Evolutionary conservation across 2,113 vertebrate species (phyloP).

Genomic region (Diadophis punctatus): DNA sequence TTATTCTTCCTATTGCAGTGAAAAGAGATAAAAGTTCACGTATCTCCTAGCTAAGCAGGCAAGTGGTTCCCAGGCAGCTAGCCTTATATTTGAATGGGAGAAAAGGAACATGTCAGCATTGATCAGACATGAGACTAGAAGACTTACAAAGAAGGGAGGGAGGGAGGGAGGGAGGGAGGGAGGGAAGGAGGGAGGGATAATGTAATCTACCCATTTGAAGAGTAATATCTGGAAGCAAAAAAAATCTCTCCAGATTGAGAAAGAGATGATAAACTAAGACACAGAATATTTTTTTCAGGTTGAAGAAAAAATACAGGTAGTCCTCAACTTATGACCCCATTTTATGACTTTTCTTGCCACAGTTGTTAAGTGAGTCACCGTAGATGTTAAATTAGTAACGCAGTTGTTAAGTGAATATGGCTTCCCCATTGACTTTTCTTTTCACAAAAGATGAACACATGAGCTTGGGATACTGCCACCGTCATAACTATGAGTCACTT

Average conservation of each 20-base stretch:
- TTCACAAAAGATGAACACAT: neutral
- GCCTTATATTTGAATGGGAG: neutral
- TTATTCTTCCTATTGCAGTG: conserved; percentile 40
- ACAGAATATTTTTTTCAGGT: neutral
- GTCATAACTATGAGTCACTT: neutral
- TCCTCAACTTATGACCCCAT: neutral
- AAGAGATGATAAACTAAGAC: neutral
- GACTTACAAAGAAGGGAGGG: neutral
- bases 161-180: neutral
- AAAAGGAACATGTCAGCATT: conserved; percentile 1
- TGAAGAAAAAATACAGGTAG: neutral
- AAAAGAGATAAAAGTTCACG: conserved; percentile 43
- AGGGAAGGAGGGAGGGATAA: too few species aligned
- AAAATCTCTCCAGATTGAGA: neutral
- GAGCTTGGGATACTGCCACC: neutral
- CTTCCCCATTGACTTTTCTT: neutral
- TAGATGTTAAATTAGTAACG: neutral
- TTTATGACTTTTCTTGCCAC: neutral
- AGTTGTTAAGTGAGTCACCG: neutral
- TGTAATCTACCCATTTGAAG: neutral
- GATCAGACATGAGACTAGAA: neutral
- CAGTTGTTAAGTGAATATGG: neutral
- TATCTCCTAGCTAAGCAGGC: conserved; percentile 8
- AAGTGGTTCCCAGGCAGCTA: conserved; percentile 7
- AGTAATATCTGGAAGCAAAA: neutral